Evolutionary conservation across 2,888 invertebrate species (phyloP), one percentile per base, ranked within the genome.

Genomic region (Himalopsyche tibetana): DNA sequence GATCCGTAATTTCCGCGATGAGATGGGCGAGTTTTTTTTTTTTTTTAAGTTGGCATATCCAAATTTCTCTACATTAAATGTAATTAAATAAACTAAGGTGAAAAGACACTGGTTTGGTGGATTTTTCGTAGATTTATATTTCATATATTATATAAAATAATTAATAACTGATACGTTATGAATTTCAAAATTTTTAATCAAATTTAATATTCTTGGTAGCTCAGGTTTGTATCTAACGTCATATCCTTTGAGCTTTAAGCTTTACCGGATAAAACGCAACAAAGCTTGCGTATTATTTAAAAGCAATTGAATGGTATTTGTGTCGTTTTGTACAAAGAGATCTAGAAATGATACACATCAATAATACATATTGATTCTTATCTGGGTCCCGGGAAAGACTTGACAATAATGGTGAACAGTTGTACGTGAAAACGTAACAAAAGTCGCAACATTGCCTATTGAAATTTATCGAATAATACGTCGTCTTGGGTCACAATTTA

Each of bases 341-440:
- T 86, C 82, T 81, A 84, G 87, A 88, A 88, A 84, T 87, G 88
- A 88, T 88, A 88, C 84, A 88, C 86, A 88, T 88, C 88, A 88
- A 87, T 88, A 88, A 86, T 83, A 88, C 82, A 83, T 84, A 86
- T 83, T 83, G 86, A 86, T 88, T 42, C 55, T 85, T 85, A 88
- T 86, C 88, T 82, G 63, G 80, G 28, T 42, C 74, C 55, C 84
- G 40, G 74, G 82, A 84, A 86, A 84, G 80, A 63, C 63, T 63
- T 28, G 63, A 63, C 63, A 63, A 63, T 63, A 63, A 63, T 63
- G 19, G 63, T 6, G 19, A 12, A 63, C 19, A 19, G 19, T 63
- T 63, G 63, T 45, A 45, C 45, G 45, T 45, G 45, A 45, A 40
- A 45, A 45, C 9, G 45, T 63, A 63, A 63, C 9, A 19, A 63